Conservation (phyloP, 92 coral and sea anemone genomes). For the Palythoa caribaeorum region DNA sequence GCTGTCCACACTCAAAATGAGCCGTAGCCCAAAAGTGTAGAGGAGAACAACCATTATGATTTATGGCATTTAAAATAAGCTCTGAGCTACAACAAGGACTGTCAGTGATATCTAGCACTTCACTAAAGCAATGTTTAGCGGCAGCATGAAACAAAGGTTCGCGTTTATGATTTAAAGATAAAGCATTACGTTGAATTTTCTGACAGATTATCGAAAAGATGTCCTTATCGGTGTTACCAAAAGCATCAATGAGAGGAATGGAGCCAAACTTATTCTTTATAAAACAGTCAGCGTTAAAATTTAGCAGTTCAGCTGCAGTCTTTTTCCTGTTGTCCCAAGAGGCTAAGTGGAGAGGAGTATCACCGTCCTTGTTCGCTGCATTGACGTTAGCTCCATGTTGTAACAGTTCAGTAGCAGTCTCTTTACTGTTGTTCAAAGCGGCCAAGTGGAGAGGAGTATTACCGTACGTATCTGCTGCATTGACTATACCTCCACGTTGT, state of each 20-base stretch:
- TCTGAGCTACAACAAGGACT: too few relatives aligned
- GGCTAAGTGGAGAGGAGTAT: conserved; percentile 4
- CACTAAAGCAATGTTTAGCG: not conserved
- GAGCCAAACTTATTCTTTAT: not conserved
- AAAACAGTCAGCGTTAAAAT: not conserved
- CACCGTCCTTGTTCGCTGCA: not conserved
- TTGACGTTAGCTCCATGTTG: not conserved
- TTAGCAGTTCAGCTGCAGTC: not conserved
- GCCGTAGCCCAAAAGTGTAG: not conserved
- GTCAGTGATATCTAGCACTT: not conserved
- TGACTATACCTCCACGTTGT: too few relatives aligned
- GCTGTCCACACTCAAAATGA: too few relatives aligned
- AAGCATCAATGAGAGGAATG: not conserved
- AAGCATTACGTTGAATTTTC: not conserved
- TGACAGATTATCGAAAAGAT: not conserved
- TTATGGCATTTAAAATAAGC: not conserved
- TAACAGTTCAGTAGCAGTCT: too few relatives aligned
- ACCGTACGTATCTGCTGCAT: too few relatives aligned
- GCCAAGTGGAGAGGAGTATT: too few relatives aligned
- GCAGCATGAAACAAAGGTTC: not conserved
- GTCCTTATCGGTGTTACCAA: not conserved
- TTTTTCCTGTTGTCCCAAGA: not conserved
- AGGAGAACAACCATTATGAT: not conserved
- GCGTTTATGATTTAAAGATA: too few relatives aligned
- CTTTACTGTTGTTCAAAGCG: too few relatives aligned